Base-by-base conservation (phyloP, 2,888 invertebrate genomes). In the Mystacides longicornis region DNA sequence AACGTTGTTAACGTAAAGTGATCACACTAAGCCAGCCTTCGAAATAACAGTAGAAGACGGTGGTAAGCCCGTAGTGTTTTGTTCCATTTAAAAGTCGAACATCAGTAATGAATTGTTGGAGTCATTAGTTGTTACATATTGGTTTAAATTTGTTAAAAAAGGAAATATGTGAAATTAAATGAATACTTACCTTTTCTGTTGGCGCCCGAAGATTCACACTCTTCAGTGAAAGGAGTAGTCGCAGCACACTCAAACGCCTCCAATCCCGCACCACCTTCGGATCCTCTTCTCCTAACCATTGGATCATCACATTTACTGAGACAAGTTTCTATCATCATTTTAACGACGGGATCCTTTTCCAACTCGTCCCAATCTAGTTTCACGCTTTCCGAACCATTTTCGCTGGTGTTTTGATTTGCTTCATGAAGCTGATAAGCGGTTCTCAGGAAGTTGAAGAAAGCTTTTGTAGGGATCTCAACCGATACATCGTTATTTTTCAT, bases 401-500 rank as follows among this genome's bases (percentile, higher is more conserved):
- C 68, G 64, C 77, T 71, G 23, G 70, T 70, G 4, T 62, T 75
- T 72, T 63, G 61, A 51, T 63, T 60, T 14, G 57, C 58, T 46
- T 62, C 62, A 46, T 61, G 59, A 58, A 86, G 82, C 72, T 85
- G 85, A 69, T 86, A 87, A 0, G 86, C 86, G 5, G 84, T 85
- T 67, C 82, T 81, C 74, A 87, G 78, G 65, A 86, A 86, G 65
- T 85, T 84, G 63, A 87, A 80, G 65, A 87, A 86, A 64, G 83
- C 82, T 67, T 81, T 81, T 5, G 85, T 80, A 0, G 85, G 81
- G 49, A 86, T 81, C 68, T 86, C 82, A 7, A 54, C 19, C 5
- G 43, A 45, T 46, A 27, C 18, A 37, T 37, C 37, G 14, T 37
- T 37, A 4, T 3, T 5, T 46, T 46, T 46, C 2, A 20, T 18